These are phyloP conservation scores for Myotis brandtii DNA, from an alignment of 2,113 vertebrate species.

Conservation along the genomic window DNA sequence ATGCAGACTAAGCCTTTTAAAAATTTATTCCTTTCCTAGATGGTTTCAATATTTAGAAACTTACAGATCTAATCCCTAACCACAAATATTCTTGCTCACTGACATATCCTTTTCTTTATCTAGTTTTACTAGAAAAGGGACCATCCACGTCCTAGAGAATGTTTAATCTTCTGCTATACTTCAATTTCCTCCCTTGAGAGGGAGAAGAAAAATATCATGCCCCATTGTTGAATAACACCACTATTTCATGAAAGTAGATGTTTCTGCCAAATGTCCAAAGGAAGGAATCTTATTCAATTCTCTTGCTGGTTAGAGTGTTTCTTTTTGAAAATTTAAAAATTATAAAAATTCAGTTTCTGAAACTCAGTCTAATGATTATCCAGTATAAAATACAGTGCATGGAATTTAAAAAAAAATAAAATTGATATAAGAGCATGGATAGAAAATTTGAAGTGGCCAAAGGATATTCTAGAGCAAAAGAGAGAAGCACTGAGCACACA, in stretches of 20 bases:
- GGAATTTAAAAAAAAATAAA: not conserved
- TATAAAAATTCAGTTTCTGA: conserved; percentile 24
- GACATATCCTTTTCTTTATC: conserved; percentile 19
- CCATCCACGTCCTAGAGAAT: not conserved
- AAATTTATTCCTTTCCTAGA: not conserved
- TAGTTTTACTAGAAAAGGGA: conserved; percentile 35
- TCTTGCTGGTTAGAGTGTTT: conserved; percentile 18
- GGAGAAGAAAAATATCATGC: not conserved
- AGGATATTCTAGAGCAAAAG: not conserved
- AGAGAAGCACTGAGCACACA: not conserved
- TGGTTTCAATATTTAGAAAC: not conserved
- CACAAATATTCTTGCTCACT: not conserved
- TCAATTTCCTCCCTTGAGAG: conserved; percentile 22
- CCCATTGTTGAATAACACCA: conserved; percentile 5
- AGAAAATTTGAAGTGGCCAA: conserved; percentile 17
- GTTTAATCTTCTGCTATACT: conserved; percentile 39
- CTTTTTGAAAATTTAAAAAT: conserved; percentile 35
- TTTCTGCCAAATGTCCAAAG: conserved; percentile 20
- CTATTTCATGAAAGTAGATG: conserved; percentile 22
- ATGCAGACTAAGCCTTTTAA: not conserved
- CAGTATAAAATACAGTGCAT: not conserved
- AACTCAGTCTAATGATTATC: conserved; percentile 9
- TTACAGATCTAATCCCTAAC: conserved; percentile 22
- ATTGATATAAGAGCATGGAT: not conserved
- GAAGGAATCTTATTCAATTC: conserved; percentile 16